Conservation (phyloP, 1,140 invertebrate species). For the Harpegnathos saltator region DNA sequence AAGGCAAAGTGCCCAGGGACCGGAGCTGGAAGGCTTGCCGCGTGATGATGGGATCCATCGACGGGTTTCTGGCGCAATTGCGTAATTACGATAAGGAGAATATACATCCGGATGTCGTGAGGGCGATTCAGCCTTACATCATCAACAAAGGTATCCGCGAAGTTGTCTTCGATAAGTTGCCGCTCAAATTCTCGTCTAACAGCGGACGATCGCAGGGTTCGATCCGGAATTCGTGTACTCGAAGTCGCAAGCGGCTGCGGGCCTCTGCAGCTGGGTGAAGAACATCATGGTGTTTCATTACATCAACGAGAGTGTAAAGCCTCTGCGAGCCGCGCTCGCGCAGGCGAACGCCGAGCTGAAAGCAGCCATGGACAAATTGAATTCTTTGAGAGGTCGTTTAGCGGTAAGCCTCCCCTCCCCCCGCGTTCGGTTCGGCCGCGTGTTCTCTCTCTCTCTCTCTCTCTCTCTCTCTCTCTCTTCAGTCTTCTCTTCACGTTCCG, state of each 20-base stretch:
- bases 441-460: neutral
- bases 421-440: neutral
- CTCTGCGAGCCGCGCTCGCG: constrained; percentile 93
- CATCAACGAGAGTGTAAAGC: constrained; percentile 96
- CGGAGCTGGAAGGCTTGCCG: constrained; percentile 97
- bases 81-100: constrained; percentile 97
- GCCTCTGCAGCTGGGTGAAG: constrained; percentile 97
- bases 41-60: constrained; percentile 93
- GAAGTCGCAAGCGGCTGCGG: constrained; percentile 96
- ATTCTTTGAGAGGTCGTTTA: constrained; percentile 88
- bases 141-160: constrained; percentile 80
- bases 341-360: constrained; percentile 94
- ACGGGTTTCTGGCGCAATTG: constrained; percentile 94
- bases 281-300: constrained; percentile 97
- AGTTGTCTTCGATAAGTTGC: neutral
- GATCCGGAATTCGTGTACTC: constrained; percentile 93
- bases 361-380: constrained; percentile 92
- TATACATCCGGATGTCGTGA: constrained; percentile 95
- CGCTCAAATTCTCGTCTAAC: constrained; percentile 52
- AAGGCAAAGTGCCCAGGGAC: constrained; percentile 96
- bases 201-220: constrained; percentile 88
- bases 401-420: constrained; percentile 80
- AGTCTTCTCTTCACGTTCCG: neutral
- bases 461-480: too few relatives aligned
- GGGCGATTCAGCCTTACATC: constrained; percentile 88